These are phyloP conservation scores for Caenorhabditis sp. DNA, from an alignment of 2,888 invertebrate genomes.

Conservation along the genomic window DNA sequence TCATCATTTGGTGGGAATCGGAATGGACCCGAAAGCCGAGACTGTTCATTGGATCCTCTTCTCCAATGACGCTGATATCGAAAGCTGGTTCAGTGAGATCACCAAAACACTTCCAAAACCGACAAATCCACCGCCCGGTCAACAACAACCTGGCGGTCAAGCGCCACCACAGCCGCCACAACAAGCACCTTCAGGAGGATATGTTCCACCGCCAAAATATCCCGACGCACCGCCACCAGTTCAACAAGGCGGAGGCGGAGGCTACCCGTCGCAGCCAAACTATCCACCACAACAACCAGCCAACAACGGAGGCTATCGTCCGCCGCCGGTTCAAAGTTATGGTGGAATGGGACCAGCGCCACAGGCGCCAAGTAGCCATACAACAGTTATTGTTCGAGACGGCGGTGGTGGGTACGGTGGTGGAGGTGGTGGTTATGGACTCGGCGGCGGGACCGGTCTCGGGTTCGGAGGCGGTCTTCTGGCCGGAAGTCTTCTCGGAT, in stretches of 20 bases:
- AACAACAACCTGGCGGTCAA: conserved; percentile 43
- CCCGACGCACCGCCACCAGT: conserved; percentile 57
- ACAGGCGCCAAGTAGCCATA: conserved; percentile 13
- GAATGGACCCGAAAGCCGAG: conserved; percentile 66
- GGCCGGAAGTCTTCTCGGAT: conserved; percentile 60
- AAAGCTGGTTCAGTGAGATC: conserved; percentile 67
- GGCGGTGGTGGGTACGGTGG: conserved; percentile 23
- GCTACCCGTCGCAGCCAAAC: neutral
- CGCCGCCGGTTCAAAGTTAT: conserved; percentile 2
- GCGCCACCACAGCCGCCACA: conserved; percentile 55
- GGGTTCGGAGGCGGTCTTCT: conserved; percentile 62
- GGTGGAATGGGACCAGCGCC: neutral
- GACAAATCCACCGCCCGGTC: conserved; percentile 25
- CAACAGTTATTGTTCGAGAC: conserved; percentile 48
- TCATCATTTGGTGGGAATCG: conserved; percentile 68
- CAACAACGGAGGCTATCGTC: conserved; percentile 1
- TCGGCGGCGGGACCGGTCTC: conserved; percentile 43
- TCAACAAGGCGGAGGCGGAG: conserved; percentile 24
- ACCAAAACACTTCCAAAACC: conserved; percentile 66
- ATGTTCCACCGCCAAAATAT: conserved; percentile 33
- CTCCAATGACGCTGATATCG: conserved; percentile 63
- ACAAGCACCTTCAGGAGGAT: conserved; percentile 8
- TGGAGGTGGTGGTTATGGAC: conserved; percentile 40
- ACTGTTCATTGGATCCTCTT: conserved; percentile 69
- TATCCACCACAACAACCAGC: conserved; percentile 33